phyloP scores from a whole-genome alignment of 2,888 invertebrate genomes.

The Augochlorella aurata region DNA sequence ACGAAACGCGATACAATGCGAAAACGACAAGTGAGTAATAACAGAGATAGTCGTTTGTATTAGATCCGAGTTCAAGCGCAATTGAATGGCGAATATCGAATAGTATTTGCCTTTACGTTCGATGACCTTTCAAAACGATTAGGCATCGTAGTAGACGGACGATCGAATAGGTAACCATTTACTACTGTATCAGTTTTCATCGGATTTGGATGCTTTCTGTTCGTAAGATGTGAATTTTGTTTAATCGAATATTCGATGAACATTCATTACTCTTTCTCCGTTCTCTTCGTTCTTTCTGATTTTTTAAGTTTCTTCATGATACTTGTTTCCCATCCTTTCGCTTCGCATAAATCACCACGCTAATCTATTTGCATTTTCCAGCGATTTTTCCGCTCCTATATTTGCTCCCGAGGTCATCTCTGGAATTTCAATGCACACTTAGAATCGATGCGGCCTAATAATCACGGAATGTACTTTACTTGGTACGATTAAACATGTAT shows the following conservation, averaged over 20 bases:
- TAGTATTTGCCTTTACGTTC: neutral
- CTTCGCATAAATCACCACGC: neutral
- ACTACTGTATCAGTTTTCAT: neutral
- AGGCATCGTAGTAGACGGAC: neutral
- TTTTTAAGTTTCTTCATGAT: neutral
- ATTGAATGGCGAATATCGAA: no score
- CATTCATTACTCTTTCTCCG: no score
- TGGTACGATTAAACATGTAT: slow-evolving; percentile 9
- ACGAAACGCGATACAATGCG: neutral
- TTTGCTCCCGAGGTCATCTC: slow-evolving; percentile 22
- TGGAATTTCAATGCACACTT: slow-evolving; percentile 40
- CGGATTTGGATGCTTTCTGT: neutral
- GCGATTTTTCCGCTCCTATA: slow-evolving; percentile 10
- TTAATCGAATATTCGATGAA: no score
- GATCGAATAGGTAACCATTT: neutral
- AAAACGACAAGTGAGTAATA: neutral
- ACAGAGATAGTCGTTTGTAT: neutral
- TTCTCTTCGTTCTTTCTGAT: neutral
- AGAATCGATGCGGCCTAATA: slow-evolving; percentile 48
- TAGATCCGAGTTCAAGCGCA: no score
- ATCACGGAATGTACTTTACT: slow-evolving; percentile 49
- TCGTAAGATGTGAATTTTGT: neutral
- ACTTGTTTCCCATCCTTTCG: neutral
- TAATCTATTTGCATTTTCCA: slow-evolving; percentile 9
- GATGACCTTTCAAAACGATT: slow-evolving; percentile 6